Conservation (phyloP, 2,113 vertebrate species). For the Centropristis striata region DNA sequence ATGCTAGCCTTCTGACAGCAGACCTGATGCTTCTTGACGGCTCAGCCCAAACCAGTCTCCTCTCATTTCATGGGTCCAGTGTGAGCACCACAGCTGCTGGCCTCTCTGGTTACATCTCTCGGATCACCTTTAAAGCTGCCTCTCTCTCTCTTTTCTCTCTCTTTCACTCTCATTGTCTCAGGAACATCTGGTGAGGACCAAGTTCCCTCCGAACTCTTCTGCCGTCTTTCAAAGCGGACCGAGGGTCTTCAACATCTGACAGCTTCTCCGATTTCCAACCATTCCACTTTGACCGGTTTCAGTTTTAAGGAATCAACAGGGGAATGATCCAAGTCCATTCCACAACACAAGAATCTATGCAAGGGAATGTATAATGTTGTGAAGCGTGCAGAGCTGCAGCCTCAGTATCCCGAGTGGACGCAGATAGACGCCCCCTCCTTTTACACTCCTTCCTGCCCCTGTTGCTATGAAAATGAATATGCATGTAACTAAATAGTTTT, state of each 20-base stretch:
- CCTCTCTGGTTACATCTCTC: slow-evolving; percentile 19
- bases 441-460: slow-evolving; percentile 31
- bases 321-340: slow-evolving; percentile 66
- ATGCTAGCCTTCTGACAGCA: slow-evolving; percentile 41
- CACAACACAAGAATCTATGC: slow-evolving; percentile 84
- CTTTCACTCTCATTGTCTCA: slow-evolving; percentile 57
- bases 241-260: slow-evolving; percentile 92
- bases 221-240: slow-evolving; percentile 93
- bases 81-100: slow-evolving; percentile 32
- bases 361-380: slow-evolving; percentile 72
- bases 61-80: slow-evolving; percentile 59
- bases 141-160: not conserved
- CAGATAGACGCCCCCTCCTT: not conserved
- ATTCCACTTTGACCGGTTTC: slow-evolving; percentile 40
- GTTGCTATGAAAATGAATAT: slow-evolving; percentile 69
- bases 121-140: slow-evolving; percentile 11
- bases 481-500: slow-evolving; percentile 79
- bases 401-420: slow-evolving; percentile 37
- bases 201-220: slow-evolving; percentile 92
- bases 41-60: slow-evolving; percentile 39
- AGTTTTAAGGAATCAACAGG: slow-evolving; percentile 28
- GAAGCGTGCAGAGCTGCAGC: slow-evolving; percentile 43
- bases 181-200: slow-evolving; percentile 92
- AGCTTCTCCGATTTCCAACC: not conserved
- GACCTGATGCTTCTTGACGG: slow-evolving; percentile 58